Evolutionary conservation across 2,888 invertebrate genomes (phyloP), one percentile per base, ranked within the genome.

Genomic region (Lasioglossum lativentre): DNA sequence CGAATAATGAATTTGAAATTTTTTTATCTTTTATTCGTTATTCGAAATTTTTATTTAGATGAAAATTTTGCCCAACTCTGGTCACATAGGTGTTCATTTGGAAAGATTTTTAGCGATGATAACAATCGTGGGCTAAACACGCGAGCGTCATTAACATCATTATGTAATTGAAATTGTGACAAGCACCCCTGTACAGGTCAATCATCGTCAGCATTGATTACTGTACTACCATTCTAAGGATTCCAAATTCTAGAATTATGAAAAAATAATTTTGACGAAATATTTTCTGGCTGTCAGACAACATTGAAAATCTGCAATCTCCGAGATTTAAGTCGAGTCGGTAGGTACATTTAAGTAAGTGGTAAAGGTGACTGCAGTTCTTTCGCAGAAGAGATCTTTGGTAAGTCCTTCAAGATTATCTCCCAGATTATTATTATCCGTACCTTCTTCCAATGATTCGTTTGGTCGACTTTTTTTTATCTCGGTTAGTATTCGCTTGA

Each of bases 391-490:
- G 59, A 30, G 59, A n/a, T 59, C 59, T 30, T 59, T 59, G 59
- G 30, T 27, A 59, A 59, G 16, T 16, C 59, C 59, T 14, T 14
- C 2, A 27, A 45, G 27, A 75, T 75, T 27, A 75, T 72, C 40
- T 12, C 19, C 27, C 2, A 19, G 76, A 82, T 77, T 83, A 82
- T 77, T 80, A 72, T 52, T 27, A 63, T 72, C 23, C 45, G 23
- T 23, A 14, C 34, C 27, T 73, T 75, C 40, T 75, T 40, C 40
- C 34, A 70, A 71, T 47, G 66, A 38, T 63, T 59, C 71, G 68
- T 14, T 84, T 72, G 79, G 78, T 75, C 78, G 38, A 59, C 80
- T 84, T 84, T 66, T 84, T 66, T 72, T 83, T 84, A 84, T 75
- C 80, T 78, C 56, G 78, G 72, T 72, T 45, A 59, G 75, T 47